A percentile compares a stretch with the other conserved stretches of the same genome.
Conservation (phyloP, 2,888 invertebrate species). For the Flabesymbios commensalis region DNA sequence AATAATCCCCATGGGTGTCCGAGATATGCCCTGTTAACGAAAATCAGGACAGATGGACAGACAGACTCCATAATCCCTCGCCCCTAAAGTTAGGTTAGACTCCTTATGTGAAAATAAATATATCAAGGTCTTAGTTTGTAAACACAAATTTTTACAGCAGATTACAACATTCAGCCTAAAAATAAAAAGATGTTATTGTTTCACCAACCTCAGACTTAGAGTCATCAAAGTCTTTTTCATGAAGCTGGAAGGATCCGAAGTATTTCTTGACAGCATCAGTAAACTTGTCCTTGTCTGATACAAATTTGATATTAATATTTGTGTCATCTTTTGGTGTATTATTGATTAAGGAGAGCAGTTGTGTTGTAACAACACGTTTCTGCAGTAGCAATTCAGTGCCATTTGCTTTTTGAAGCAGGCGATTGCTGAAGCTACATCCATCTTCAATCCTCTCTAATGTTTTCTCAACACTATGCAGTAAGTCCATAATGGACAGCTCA, state of each 20-base stretch:
- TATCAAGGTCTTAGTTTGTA: no score
- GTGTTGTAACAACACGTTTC: conserved; percentile 77
- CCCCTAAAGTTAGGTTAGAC: no score
- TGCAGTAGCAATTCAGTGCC: conserved; percentile 78
- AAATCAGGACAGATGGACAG: no score
- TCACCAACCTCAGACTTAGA: no score
- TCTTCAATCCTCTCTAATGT: conserved; percentile 83
- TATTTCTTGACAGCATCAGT: conserved; percentile 69
- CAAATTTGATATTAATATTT: conserved; percentile 73
- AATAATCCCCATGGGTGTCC: no score
- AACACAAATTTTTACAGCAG: no score
- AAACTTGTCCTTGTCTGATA: conserved; percentile 78
- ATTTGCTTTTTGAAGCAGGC: conserved; percentile 82
- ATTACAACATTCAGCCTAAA: no score
- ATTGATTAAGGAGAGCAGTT: conserved; percentile 78
- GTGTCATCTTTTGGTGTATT: conserved; percentile 82
- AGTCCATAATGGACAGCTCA: conserved; percentile 87
- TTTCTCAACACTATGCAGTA: conserved; percentile 78
- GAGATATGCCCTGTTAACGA: no score
- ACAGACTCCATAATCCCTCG: no score
- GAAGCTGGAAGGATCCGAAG: conserved; percentile 46
- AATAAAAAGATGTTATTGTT: no score
- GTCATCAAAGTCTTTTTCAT: not conserved
- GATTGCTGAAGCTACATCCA: conserved; percentile 81
- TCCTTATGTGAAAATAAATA: no score